These are phyloP conservation scores for Chinchilla lanigera DNA, from an alignment of 2,113 vertebrate species.

Conservation along the genomic window DNA sequence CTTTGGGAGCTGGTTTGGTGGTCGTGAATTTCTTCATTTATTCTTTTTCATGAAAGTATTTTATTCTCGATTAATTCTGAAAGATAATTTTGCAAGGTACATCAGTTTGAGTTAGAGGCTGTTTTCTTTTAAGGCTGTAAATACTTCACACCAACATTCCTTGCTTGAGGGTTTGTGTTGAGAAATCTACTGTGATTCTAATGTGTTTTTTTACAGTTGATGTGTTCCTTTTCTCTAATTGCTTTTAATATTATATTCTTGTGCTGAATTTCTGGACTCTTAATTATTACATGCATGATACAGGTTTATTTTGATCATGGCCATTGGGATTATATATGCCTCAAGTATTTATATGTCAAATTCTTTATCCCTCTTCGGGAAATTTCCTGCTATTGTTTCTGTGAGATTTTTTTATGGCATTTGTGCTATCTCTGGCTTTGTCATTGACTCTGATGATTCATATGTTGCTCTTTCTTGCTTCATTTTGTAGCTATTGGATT, in stretches of 20 bases:
- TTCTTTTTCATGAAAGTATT: background rate
- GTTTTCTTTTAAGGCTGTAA: background rate
- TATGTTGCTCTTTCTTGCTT: too few species aligned
- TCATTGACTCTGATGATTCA: background rate
- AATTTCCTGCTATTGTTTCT: background rate
- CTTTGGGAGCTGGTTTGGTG: background rate
- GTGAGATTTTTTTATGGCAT: background rate
- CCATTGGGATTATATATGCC: background rate
- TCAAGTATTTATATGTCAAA: background rate
- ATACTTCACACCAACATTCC: background rate
- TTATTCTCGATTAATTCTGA: background rate
- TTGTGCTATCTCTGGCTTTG: background rate
- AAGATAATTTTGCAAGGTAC: background rate
- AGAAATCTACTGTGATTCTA: background rate
- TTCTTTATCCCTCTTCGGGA: background rate
- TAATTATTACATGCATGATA: background rate
- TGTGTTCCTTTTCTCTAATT: background rate
- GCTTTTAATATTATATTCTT: background rate
- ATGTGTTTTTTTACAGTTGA: background rate
- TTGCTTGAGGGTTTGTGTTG: background rate
- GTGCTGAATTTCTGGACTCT: background rate
- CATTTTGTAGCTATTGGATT: too few species aligned
- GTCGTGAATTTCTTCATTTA: background rate
- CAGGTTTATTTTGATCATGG: background rate
- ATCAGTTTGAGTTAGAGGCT: background rate